Evolutionary conservation across 2,888 invertebrate species (phyloP), one percentile per base, ranked within the genome.

Genomic region (Athalia circularis): DNA sequence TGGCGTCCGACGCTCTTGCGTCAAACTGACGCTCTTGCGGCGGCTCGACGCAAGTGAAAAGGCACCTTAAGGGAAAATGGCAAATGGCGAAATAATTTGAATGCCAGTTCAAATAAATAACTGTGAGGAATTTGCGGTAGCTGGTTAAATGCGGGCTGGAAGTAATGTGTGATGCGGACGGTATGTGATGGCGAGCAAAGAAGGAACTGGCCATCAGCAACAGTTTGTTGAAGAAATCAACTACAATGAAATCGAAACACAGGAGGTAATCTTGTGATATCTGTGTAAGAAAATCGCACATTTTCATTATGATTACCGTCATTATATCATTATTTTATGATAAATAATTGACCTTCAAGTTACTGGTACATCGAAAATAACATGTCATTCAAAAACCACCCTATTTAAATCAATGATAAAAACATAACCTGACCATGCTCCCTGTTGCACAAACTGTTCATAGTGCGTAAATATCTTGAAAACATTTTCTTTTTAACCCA

Each of bases 201-300:
- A 85, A 82, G 81, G 78, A 80, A 80, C 79, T 81, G 83, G 81
- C 82, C 85, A 85, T 82, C 87, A 88, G 83, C 92, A 91, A 84
- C 91, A 92, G 87, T 94, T 94, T 91, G 94, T 95, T 87, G 94
- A 94, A 91, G 95, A 95, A 92, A 95, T 96, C 90, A 93, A 95
- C 91, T 94, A 94, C 90, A 92, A 92, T 91, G 95, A 95, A 92
- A 95, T 96, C 89, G 92, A 93, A 88, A 93, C 93, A 87, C 91
- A 95, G 91, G 93, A 94, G 93, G 95, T 95, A 92, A 91, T 89
- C 91, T 87, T 82, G 54, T 29, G 80, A 70, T 77, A 77, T 77
- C 50, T 77, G 59, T 70, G 68, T 77, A 67, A 77, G 78, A 78
- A 59, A 64, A 74, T 78, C 50, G 59, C 62, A 65, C 72, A 72